phyloP scores from a whole-genome alignment of 2,797 vertebrate genomes.

The Florisuga fusca region DNA sequence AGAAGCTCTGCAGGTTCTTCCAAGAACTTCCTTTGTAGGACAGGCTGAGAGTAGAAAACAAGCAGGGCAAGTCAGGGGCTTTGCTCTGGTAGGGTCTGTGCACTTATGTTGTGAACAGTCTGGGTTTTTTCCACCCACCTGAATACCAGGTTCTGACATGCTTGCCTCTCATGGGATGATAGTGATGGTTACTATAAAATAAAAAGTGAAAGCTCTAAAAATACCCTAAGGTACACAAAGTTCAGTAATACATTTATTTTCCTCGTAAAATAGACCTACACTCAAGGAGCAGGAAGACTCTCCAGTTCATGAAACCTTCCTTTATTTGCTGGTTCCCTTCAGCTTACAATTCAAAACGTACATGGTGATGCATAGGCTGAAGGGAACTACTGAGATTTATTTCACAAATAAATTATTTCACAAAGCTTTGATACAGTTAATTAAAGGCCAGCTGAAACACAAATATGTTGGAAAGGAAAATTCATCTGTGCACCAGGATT shows the following conservation, averaged over 20 bases:
- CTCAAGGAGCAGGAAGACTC: not conserved
- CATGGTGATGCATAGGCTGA: not conserved
- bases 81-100: not conserved
- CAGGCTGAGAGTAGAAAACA: not conserved
- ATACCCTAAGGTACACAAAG: not conserved
- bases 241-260: not conserved
- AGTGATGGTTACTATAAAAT: not conserved
- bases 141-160: not conserved
- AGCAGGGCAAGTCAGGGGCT: not conserved
- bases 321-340: not conserved
- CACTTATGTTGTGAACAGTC: not conserved
- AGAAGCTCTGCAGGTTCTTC: not conserved
- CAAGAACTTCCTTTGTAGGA: fast-evolving
- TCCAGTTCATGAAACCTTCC: not conserved
- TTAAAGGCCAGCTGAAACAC: not conserved
- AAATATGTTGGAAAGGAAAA: not conserved
- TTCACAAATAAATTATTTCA: not conserved
- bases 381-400: not conserved
- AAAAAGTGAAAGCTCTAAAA: not conserved
- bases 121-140: not conserved
- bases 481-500: not conserved
- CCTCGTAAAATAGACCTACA: not conserved
- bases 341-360: not conserved
- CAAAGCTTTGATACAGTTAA: not conserved
- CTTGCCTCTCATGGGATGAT: too few relatives aligned